Conservation (phyloP, 1,140 invertebrate species). For the Palaemon carinicauda region DNA sequence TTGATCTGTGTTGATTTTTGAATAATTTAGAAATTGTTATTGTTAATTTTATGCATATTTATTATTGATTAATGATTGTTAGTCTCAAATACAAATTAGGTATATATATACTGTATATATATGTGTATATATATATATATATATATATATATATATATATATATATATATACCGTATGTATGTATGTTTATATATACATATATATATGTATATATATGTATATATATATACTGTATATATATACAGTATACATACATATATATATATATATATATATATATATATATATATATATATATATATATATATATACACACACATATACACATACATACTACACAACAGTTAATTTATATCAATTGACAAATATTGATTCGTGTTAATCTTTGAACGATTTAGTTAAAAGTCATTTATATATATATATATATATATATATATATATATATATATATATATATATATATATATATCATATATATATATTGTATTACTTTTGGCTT, state of each 20-base stretch:
- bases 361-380: too few relatives aligned
- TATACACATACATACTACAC: neutral
- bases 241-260: constrained; percentile 6
- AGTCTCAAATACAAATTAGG: neutral
- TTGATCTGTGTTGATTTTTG: too few relatives aligned
- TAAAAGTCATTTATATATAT: too few relatives aligned
- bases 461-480: too few relatives aligned
- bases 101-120: neutral
- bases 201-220: constrained; percentile 26
- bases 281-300: constrained; percentile 28
- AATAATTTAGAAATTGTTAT: too few relatives aligned
- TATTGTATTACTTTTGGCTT: too few relatives aligned
- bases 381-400: too few relatives aligned
- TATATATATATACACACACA: constrained; percentile 17
- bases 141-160: constrained; percentile 38
- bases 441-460: too few relatives aligned
- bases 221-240: constrained; percentile 25
- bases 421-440: too few relatives aligned
- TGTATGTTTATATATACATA: constrained; percentile 3
- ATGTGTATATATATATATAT: constrained; percentile 28
- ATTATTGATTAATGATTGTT: too few relatives aligned
- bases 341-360: neutral
- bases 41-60: too few relatives aligned
- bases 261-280: constrained; percentile 24
- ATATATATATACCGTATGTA: neutral